Base-by-base conservation (phyloP, 2,797 vertebrate genomes). In the Coccyzus lansbergi region DNA sequence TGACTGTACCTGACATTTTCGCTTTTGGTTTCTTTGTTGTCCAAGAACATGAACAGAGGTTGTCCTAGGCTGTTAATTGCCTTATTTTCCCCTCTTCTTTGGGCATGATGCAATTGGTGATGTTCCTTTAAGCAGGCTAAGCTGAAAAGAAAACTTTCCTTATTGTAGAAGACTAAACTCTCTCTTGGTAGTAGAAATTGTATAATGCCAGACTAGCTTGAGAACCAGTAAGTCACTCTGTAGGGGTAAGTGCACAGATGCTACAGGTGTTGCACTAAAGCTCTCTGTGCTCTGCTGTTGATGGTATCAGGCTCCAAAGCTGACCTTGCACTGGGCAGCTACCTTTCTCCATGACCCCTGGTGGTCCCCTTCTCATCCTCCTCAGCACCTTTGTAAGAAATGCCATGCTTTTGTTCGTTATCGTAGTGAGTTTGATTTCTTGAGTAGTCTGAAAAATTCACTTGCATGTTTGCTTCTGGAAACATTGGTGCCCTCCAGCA, bases 21-120 rank as follows among this genome's bases (percentile, higher is more conserved):
- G 18, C 60, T 87, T 90, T 91, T 31, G 69, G 74, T 55, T 86
- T 79, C 85, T 91, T 94, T 68, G 33, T 70, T 87, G 72, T 70
- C 65, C 70, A 53, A 72, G 87, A 85, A 52, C 48, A 48, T 3
- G 69, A 89, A 25, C 49, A 51, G 74, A 83, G 58, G 7, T 88
- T 90, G 81, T 71, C 44, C 53, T 90, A 9, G 15, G 67, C 80
- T 86, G 63, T 16, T 92, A 91, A 86, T 88, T 93, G 86, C 71
- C 56, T 86, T 83, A 25, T 81, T 94, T 91, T 62, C 69, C 52
- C 28, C 42, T 67, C 59, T 87, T 59, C 72, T 69, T 70, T 82
- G 93, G 52, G 72, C 19, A 56, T 72, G 74, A 21, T 90, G 49
- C 49, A 83, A 67, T 74, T 70, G 44, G 21, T 81, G 69, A 81